phyloP scores from a whole-genome alignment of 1,140 invertebrate genomes.

The Drosophila paulistorum region DNA sequence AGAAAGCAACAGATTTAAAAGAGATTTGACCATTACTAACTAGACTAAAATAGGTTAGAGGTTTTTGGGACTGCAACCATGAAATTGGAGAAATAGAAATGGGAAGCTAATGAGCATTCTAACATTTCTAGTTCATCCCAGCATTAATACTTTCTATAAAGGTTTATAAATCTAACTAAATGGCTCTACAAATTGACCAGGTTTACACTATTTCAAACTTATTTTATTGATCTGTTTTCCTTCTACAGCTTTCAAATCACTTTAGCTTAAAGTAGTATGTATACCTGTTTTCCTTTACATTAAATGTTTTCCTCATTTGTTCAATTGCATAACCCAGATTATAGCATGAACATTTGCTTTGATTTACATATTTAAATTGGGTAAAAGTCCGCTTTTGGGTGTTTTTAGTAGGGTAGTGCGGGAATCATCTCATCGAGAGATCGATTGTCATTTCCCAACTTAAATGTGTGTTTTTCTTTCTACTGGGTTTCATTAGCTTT shows the following conservation, averaged over 20 bases:
- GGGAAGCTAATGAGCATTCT: no score
- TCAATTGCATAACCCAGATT: conserved; percentile 13
- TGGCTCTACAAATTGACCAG: neutral
- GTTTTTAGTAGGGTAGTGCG: conserved; percentile 19
- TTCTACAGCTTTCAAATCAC: neutral
- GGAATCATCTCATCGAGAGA: conserved; percentile 25
- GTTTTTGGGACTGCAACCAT: no score
- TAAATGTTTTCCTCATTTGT: neutral
- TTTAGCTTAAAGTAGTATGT: neutral
- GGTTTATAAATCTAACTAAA: neutral
- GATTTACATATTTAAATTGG: conserved; percentile 11
- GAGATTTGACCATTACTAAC: no score
- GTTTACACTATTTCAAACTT: neutral
- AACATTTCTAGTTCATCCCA: no score
- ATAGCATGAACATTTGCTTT: conserved; percentile 9
- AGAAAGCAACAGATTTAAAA: no score
- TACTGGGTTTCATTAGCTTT: conserved; percentile 32
- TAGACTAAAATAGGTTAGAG: no score
- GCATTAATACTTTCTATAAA: no score
- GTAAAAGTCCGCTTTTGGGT: conserved; percentile 9
- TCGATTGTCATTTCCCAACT: conserved; percentile 34
- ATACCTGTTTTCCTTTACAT: neutral
- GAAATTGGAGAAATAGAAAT: no score
- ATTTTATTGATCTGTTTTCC: neutral
- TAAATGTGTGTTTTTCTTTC: conserved; percentile 36